Conservation (phyloP, 1,140 invertebrate species). For the Drosophila arizonae region DNA sequence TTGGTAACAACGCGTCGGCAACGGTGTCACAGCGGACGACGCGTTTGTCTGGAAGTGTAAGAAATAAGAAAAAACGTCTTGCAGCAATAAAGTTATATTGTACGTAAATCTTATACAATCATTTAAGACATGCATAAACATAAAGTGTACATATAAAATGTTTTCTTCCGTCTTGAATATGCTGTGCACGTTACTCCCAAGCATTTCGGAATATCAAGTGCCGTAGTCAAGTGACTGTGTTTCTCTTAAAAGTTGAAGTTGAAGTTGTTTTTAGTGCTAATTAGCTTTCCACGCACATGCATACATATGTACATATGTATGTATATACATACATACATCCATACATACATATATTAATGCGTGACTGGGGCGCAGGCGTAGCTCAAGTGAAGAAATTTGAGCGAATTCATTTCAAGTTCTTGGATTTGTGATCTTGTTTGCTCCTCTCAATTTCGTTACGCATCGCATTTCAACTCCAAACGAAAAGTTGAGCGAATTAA, state of each 20-base stretch:
- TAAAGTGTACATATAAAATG: conserved; percentile 9
- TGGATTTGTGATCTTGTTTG: conserved; percentile 46
- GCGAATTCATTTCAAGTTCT: conserved; percentile 31
- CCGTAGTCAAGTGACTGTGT: conserved; percentile 28
- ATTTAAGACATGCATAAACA: conserved; percentile 12
- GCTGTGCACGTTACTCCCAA: conserved; percentile 5
- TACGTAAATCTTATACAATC: conserved; percentile 26
- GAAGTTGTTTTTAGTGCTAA: conserved; percentile 40
- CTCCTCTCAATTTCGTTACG: conserved; percentile 57
- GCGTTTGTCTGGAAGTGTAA: conserved; percentile 4
- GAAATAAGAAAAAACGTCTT: conserved; percentile 20
- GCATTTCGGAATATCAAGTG: conserved; percentile 13
- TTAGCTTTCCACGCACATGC: conserved; percentile 37
- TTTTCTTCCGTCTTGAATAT: conserved; percentile 4
- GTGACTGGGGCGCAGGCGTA: conserved; percentile 51
- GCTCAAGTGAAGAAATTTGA: conserved; percentile 9
- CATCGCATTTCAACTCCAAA: background rate
- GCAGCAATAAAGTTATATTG: conserved; percentile 20
- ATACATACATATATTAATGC: conserved; percentile 10
- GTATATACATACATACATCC: too few relatives aligned
- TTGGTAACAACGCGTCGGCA: conserved; percentile 43
- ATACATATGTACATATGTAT: background rate
- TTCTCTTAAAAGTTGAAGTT: conserved; percentile 30
- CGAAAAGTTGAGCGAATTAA: conserved; percentile 11
- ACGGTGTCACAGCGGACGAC: conserved; percentile 20